Evolutionary conservation across 2,113 vertebrate species (phyloP).

Genomic region (Burhinus oedicnemus): DNA sequence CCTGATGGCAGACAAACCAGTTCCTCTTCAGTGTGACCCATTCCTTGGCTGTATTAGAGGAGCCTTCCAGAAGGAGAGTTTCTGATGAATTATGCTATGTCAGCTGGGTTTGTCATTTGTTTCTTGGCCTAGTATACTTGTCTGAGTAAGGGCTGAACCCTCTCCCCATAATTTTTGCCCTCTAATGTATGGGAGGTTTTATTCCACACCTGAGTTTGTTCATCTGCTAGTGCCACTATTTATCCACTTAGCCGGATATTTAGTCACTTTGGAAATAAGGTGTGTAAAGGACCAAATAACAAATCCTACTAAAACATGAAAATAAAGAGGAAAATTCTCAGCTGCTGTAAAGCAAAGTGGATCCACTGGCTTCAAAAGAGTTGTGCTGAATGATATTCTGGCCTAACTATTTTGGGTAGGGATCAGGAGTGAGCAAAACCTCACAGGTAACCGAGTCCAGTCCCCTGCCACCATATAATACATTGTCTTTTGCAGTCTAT

Average conservation of each 20-base stretch:
- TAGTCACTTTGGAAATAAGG: not conserved
- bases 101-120: not conserved
- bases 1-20: not conserved
- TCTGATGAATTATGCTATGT: not conserved
- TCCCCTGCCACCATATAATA: accelerated
- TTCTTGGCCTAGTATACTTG: not conserved
- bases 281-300: not conserved
- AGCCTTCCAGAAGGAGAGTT: not conserved
- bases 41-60: not conserved
- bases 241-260: not conserved
- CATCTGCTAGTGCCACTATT: not conserved
- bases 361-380: not conserved
- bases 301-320: not conserved
- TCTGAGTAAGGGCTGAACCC: not conserved
- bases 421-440: not conserved
- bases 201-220: not conserved
- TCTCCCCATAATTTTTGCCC: not conserved
- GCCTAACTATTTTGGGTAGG: not conserved
- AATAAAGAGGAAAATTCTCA: not conserved
- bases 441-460: not conserved
- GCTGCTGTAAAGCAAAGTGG: not conserved
- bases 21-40: not conserved
- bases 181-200: not conserved
- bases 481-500: not conserved
- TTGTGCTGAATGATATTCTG: not conserved